These are phyloP conservation scores for Oncorhynchus mykiss DNA, from an alignment of 2,113 vertebrate species.

Conservation along the genomic window DNA sequence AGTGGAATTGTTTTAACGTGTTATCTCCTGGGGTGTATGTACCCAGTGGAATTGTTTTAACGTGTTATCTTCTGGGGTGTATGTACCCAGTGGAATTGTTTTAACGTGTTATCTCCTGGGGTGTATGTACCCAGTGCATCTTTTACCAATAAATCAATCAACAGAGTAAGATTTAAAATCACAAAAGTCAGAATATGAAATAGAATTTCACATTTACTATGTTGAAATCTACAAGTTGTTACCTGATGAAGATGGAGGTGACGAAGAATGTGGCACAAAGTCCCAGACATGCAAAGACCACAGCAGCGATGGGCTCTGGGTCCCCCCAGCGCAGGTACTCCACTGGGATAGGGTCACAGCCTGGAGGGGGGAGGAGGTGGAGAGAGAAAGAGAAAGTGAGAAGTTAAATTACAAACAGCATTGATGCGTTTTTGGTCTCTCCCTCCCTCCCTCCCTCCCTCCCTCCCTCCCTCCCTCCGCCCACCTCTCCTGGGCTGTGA, in stretches of 20 bases:
- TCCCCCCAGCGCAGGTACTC: slow-evolving; percentile 95
- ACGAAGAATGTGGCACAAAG: slow-evolving; percentile 93
- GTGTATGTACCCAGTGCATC: no score
- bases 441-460: no score
- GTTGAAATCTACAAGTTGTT: slow-evolving; percentile 28
- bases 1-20: no score
- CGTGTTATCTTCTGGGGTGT: no score
- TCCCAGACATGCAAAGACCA: slow-evolving; percentile 94
- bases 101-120: no score
- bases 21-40: no score
- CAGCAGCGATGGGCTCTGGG: slow-evolving; percentile 93
- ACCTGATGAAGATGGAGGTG: slow-evolving; percentile 90
- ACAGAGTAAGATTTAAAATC: no score
- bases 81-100: no score
- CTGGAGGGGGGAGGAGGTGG: slow-evolving; percentile 60
- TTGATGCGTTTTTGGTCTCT: no score
- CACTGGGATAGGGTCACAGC: slow-evolving; percentile 91
- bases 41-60: no score
- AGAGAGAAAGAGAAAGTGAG: not conserved
- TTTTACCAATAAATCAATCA: no score
- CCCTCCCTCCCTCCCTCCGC: not conserved
- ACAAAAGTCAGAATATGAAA: no score
- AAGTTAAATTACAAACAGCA: not conserved
- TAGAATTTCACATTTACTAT: not conserved
- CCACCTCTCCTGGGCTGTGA: slow-evolving; percentile 35